Base-by-base conservation (phyloP, 2,888 invertebrate species). In the Prosapia bicincta region DNA sequence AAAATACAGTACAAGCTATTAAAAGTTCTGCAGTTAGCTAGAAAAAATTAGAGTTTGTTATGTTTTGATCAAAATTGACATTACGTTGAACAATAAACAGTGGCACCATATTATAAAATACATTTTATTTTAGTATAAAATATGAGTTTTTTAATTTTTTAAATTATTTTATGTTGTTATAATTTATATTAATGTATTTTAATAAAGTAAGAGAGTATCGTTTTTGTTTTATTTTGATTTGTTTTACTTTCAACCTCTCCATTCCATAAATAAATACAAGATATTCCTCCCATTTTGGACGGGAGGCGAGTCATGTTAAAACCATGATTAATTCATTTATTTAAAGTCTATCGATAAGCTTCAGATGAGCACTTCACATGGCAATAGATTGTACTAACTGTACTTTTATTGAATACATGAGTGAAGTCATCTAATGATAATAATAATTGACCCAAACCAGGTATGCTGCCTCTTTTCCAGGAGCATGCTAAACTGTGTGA, bases 401-500 rank as follows among this genome's bases (percentile, higher is more conserved):
- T 69, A 69, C 7, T 30, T 9, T 28, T 20, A 28, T 69, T 69
- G 30, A 69, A 69, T 26, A 26, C 26, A 30, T 69, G 69, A 69
- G 28, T 67, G 26, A 67, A 26, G 13, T 67, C 25, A 26, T 75
- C 68, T 71, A 75, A 71, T 75, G 75, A 75, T 75, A 71, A 69
- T 69, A 71, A 75, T 75, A 66, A 75, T 68, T 75, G 74, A 76
- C 74, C 70, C 74, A 76, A 66, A 76, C 74, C 71, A 75, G 78
- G 79, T 67, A 74, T 77, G 78, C 76, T 69, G 72, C 86, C 86
- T 86, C 86, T 86, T 87, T 91, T 91, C 85, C 91, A 92, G 92
- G 91, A 95, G 95, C 91, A 95, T 95, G 94, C 91, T 95, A 91
- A 95, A 95, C 92, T 95, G 95, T 90, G 94, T 95, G 88, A 95